These are phyloP conservation scores for Acrobasis repandana DNA, from an alignment of 2,888 invertebrate species.

Conservation along the genomic window DNA sequence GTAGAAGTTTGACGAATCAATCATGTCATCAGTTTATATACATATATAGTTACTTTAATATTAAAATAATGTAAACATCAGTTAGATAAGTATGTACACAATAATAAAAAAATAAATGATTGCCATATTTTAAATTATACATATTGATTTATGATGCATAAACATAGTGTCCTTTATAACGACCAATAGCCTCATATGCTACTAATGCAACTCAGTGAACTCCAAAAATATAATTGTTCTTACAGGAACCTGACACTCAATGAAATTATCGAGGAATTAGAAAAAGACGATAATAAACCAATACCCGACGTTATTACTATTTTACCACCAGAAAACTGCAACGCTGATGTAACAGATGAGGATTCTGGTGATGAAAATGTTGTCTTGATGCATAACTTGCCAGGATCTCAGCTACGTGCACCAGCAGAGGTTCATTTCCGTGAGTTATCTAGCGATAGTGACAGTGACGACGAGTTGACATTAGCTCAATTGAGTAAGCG, in stretches of 20 bases:
- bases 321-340: slow-evolving; percentile 24
- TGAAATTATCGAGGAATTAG: too few species aligned
- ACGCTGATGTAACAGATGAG: slow-evolving; percentile 22
- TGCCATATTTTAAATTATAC: too few species aligned
- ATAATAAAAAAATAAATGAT: too few species aligned
- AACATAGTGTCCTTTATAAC: too few species aligned
- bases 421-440: slow-evolving; percentile 10
- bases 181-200: too few species aligned
- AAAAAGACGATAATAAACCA: not conserved
- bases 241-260: too few species aligned
- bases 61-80: slow-evolving; percentile 6
- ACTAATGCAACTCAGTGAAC: too few species aligned
- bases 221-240: too few species aligned
- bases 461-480: slow-evolving; percentile 5
- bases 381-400: slow-evolving; percentile 19
- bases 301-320: slow-evolving; percentile 11
- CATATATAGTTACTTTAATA: not conserved
- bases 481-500: slow-evolving; percentile 6
- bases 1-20: not conserved
- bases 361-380: slow-evolving; percentile 24
- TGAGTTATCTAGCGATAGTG: slow-evolving; percentile 11
- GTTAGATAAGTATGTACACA: too few species aligned
- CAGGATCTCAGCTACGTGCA: slow-evolving; percentile 5
- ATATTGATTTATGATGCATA: too few species aligned
- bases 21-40: slow-evolving; percentile 3